Percentiles rank a stretch among this genome's conserved stretches.
Conservation (phyloP, 2,888 invertebrate species). For the Polydrusus tereticollis region DNA sequence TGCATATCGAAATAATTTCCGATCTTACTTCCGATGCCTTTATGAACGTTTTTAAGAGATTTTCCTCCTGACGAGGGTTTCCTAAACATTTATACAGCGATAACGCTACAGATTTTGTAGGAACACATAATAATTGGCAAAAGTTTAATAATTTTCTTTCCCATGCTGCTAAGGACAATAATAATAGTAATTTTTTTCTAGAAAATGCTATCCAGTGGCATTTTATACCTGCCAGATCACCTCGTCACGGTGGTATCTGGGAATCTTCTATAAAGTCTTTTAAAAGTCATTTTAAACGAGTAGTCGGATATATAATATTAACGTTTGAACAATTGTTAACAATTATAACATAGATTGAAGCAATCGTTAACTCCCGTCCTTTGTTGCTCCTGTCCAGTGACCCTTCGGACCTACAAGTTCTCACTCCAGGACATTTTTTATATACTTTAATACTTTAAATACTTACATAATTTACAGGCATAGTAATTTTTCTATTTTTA, state of each 20-base stretch:
- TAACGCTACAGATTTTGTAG: constrained; percentile 14
- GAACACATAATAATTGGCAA: neutral
- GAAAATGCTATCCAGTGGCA: constrained; percentile 29
- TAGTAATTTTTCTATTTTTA: too few species aligned
- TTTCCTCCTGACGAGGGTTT: neutral
- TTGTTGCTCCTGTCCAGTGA: constrained; percentile 44
- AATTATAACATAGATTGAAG: constrained; percentile 53
- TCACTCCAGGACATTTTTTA: constrained; percentile 51
- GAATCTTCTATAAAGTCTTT: constrained; percentile 24
- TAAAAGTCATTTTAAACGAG: constrained; percentile 19
- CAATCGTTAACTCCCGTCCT: constrained; percentile 56
- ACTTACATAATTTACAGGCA: too few species aligned
- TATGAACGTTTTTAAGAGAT: constrained; percentile 6
- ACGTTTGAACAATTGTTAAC: constrained; percentile 54
- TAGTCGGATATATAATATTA: neutral
- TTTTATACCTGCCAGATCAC: constrained; percentile 30
- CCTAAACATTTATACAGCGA: neutral
- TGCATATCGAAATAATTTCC: neutral
- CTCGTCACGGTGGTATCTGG: constrained; percentile 30
- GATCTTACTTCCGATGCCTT: neutral
- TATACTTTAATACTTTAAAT: too few species aligned
- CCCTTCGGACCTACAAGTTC: constrained; percentile 37
- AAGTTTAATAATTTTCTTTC: neutral
- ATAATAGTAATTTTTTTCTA: constrained; percentile 7
- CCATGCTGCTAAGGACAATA: neutral